Percentiles rank a stretch among this genome's conserved stretches.
Conservation (phyloP, 2,888 invertebrate genomes). For the Melolontha melolontha region DNA sequence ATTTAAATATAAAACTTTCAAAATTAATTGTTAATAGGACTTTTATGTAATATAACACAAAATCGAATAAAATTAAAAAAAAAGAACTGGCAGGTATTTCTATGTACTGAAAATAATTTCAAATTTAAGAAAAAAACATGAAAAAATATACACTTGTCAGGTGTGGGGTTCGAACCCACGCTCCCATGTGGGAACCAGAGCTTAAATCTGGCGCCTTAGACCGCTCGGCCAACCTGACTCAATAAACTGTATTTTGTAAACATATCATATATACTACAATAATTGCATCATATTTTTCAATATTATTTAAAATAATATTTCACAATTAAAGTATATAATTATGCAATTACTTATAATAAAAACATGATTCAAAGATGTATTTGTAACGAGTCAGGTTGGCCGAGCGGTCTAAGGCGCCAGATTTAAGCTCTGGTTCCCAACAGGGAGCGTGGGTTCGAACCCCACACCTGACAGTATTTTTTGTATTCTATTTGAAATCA, state of each 20-base stretch:
- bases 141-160: no score
- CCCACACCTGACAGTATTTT: constrained; percentile 72
- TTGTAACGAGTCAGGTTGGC: constrained; percentile 71
- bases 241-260: neutral
- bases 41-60: constrained; percentile 39
- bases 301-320: constrained; percentile 3
- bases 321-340: neutral
- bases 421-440: constrained; percentile 77
- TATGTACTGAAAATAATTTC: no score
- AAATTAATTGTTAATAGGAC: no score
- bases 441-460: constrained; percentile 78
- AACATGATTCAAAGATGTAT: neutral
- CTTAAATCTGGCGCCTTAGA: constrained; percentile 79
- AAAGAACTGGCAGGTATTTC: constrained; percentile 47
- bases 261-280: neutral
- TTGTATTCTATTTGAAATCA: constrained; percentile 45
- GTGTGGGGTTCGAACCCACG: constrained; percentile 79
- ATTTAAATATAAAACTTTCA: no score
- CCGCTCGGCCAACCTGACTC: constrained; percentile 77
- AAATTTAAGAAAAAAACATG: no score
- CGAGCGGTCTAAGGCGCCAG: constrained; percentile 79
- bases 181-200: constrained; percentile 75
- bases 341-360: neutral
- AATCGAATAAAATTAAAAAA: no score
- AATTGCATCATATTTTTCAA: neutral